Evolutionary conservation across 2,113 vertebrate species (phyloP).

Genomic region (Callipepla squamata): DNA sequence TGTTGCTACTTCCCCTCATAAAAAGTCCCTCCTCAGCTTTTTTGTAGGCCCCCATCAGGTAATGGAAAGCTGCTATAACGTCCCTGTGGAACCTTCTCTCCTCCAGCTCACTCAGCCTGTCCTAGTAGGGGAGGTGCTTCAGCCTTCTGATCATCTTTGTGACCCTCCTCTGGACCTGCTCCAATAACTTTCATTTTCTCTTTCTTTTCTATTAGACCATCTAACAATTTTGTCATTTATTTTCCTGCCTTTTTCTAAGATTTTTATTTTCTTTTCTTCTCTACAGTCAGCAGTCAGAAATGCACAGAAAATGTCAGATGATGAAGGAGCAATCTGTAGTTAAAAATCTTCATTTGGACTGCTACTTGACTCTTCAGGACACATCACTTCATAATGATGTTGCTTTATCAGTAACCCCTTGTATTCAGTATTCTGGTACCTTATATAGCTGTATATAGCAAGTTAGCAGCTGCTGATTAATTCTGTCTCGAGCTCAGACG

Average conservation of each 20-base stretch:
- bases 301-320: background rate
- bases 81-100: no score
- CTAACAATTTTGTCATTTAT: background rate
- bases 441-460: background rate
- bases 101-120: no score
- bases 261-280: background rate
- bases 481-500: constrained; percentile 9
- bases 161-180: no score
- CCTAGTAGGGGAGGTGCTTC: no score
- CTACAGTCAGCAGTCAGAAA: background rate
- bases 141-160: no score
- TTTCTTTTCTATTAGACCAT: background rate
- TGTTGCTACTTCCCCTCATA: no score
- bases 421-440: background rate
- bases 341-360: background rate
- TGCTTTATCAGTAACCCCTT: background rate
- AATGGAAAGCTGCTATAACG: no score
- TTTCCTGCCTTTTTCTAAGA: background rate
- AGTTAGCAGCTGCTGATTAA: constrained; percentile 10
- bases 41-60: no score
- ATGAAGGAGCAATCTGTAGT: background rate
- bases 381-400: background rate
- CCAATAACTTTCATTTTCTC: background rate
- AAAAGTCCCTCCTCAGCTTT: no score
- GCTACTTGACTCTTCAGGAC: background rate